Evolutionary conservation across 37 sponge, comb jelly and placozoan genomes (phyloP), one percentile per base, ranked within the genome.

Genomic region (Crambe crambe): DNA sequence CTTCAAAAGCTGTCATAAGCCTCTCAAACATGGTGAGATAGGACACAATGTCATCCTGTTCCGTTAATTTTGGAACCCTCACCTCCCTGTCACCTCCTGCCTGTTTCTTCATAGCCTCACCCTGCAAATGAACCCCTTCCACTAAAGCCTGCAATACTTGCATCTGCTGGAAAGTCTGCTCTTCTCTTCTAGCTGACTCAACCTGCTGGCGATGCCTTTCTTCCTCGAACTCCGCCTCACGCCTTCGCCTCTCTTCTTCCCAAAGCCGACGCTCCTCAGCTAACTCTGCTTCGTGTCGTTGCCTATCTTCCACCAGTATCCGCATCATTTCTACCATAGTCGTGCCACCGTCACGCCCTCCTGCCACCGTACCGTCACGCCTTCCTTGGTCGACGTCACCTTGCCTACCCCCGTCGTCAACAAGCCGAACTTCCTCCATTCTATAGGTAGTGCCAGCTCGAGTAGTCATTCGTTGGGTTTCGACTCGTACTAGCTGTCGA

Each of bases 31-130:
- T 51, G 54, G 54, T 51, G 12, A n/a, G n/a, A n/a, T 74, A 74
- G 5, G 75, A 2, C 75, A 22, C 83, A 31, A 74, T 74, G 56
- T 82, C 74, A 59, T 73, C 83, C 25, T 32, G 29, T 2, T 72
- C 74, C 0, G 66, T 63, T 0, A 82, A 74, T 32, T 25, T 12
- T n/a, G 37, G 17, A 22, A 80, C 51, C 59, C 56, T 54, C 77
- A 76, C 26, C 42, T 60, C 64, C 63, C 30, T 37, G 42, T 59
- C 42, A 26, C 4, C 34, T 58, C 34, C 34, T 32, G 12, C 58
- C 27, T 23, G 2, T n/a, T 3, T 1, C 0, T 3, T 32, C 39
- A 22, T 0, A 2, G 6, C 8, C 21, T 12, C 59, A 58, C 37
- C 37, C 4, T 10, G 18, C 38, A 32, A 51, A 15, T 51, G 15